phyloP scores from a whole-genome alignment of 2,113 vertebrate genomes.

The Nesoenas mayeri region DNA sequence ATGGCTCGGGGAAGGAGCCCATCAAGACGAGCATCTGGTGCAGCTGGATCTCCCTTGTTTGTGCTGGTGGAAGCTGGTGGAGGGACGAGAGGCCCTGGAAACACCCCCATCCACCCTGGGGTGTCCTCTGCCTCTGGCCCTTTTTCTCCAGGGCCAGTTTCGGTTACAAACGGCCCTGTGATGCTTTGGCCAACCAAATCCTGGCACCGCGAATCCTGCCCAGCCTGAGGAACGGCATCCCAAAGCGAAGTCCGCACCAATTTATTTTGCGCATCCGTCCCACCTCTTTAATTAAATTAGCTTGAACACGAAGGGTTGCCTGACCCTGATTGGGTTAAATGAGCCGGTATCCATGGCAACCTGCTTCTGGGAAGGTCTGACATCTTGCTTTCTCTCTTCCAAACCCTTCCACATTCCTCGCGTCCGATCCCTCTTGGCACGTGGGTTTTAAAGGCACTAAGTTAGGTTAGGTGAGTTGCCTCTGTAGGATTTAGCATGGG shows the following conservation, averaged over 20 bases:
- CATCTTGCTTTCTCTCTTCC: neutral
- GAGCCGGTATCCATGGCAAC: constrained; percentile 48
- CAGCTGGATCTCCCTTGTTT: neutral
- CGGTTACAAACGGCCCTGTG: neutral
- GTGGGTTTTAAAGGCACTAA: neutral
- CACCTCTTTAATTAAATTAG: constrained; percentile 45
- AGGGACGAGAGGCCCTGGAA: neutral
- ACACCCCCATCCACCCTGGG: rapidly evolving
- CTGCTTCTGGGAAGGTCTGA: neutral
- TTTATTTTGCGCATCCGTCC: neutral
- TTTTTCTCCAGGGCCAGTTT: neutral
- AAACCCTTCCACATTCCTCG: neutral
- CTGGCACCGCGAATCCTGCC: neutral
- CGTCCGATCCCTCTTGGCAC: neutral
- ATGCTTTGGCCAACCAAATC: neutral
- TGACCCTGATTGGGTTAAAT: constrained; percentile 50
- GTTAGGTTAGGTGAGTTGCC: too few relatives aligned
- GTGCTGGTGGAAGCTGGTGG: neutral
- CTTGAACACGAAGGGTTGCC: neutral
- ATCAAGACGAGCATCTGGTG: neutral
- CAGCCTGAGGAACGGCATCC: neutral
- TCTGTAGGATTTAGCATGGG: neutral
- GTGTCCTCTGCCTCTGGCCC: neutral
- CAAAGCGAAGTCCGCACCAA: rapidly evolving
- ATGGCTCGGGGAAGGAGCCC: neutral